phyloP scores from a whole-genome alignment of 2,888 invertebrate species.

The Nowickia ferox region DNA sequence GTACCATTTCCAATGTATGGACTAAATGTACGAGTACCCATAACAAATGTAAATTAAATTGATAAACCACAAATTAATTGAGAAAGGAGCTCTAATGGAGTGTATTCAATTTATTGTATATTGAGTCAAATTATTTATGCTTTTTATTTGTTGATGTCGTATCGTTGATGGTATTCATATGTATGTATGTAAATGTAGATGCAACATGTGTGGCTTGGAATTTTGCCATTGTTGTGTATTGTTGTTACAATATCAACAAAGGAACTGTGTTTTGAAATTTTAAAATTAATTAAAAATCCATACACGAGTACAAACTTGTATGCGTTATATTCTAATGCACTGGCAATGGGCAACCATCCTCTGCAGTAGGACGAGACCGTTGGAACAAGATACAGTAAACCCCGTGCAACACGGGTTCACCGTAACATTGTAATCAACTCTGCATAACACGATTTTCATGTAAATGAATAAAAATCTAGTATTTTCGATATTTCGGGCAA shows the following conservation, averaged over 20 bases:
- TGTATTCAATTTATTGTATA: slow-evolving; percentile 69
- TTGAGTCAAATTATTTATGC: slow-evolving; percentile 63
- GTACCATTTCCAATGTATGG: slow-evolving; percentile 8
- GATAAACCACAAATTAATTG: slow-evolving; percentile 83
- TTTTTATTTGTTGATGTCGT: slow-evolving; percentile 28
- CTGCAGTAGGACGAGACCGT: too few species aligned
- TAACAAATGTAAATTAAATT: slow-evolving; percentile 81
- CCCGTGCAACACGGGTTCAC: too few species aligned
- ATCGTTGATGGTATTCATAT: slow-evolving; percentile 20
- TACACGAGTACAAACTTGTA: background rate
- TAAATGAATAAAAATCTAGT: too few species aligned
- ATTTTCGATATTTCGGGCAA: too few species aligned
- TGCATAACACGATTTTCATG: too few species aligned
- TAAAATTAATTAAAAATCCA: slow-evolving; percentile 20
- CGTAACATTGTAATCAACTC: too few species aligned
- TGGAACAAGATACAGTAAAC: too few species aligned
- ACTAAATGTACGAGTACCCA: slow-evolving; percentile 31
- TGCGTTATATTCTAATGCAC: background rate
- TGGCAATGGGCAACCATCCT: too few species aligned
- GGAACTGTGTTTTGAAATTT: slow-evolving; percentile 17
- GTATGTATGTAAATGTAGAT: slow-evolving; percentile 33
- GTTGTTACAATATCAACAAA: background rate
- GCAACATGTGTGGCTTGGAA: slow-evolving; percentile 65
- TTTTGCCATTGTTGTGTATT: slow-evolving; percentile 8
- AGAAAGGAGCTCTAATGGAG: slow-evolving; percentile 70